Base-by-base conservation (phyloP, 2,888 invertebrate species). In the Melinaea marsaeus region DNA sequence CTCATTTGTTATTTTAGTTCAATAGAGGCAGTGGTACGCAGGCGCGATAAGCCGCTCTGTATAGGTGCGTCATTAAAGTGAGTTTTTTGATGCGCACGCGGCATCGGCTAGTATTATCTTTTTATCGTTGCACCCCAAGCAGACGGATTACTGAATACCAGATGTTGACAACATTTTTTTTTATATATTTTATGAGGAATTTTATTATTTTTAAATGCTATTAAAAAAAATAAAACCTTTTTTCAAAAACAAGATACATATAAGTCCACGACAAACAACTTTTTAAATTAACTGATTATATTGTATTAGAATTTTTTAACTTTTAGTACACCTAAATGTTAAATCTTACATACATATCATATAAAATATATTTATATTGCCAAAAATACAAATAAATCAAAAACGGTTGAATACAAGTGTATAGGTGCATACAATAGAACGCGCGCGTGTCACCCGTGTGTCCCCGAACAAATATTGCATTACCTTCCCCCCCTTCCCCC, bases 61-160 rank as follows among this genome's bases (percentile, higher is more conserved):
- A 87, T 87, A 90, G 89, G 90, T 89, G 88, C 85, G 83, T 88
- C 86, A 83, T 89, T 88, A 90, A 80, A 82, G 77, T 75, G 71
- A 77, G 78, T 80, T 84, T 84, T 85, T 82, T 80, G 83, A 82
- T 88, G 90, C 89, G 90, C 90, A 87, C 89, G 89, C 89, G 90
- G 79, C 88, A 81, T 73, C 73, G 69, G 74, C 81, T 84, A 85
- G 86, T 84, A 88, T 90, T 90, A 90, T 89, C 90, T 88, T 90
- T 90, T 90, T 90, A 90, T 90, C 90, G 88, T 80, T 78, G 85
- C 85, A 85, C 89, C 90, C 89, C 88, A 88, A 84, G 84, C 80
- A 68, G 74, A 72, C 72, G 87, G 89, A 89, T 89, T 88, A 88
- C 72, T 77, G 74, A 68, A 68, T 66, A 66, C 56, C 85, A 88